Evolutionary conservation across 2,797 vertebrate genomes (phyloP), one percentile per base, ranked within the genome.

Genomic region (Nothura maculosa): DNA sequence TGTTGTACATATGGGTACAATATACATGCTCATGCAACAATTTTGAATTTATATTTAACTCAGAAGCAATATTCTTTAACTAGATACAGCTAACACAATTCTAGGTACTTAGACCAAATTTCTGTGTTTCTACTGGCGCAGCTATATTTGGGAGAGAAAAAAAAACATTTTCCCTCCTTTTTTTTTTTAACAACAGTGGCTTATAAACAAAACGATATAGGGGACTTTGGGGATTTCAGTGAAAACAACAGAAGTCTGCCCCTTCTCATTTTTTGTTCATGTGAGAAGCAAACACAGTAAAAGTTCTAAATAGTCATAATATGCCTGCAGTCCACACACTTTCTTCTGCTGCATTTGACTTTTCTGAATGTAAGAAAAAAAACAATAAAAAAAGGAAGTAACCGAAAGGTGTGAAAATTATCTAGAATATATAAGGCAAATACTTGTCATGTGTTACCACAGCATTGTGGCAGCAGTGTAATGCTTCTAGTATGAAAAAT

Each of bases 401-500:
- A 55, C 9, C 43, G 58, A 22, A 15, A 84, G 27, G 83, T 5
- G 16, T 17, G 19, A 80, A 11, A 2, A 2, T 38, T 86, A 28
- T 27, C 18, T 61, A 42, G n/a, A 76, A 69, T 47, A 12, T 34
- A 63, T 60, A 62, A 9, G 3, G 15, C 24, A 54, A 54, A 54
- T 18, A 18, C 21, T 55, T 6, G 3, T 10, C 25, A 4, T 22
- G 11, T 4, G 0, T 8, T 90, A 34, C 9, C 3, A 54, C 22
- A 63, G 42, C 16, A 14, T 1, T 48, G 18, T 64, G 47, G 25
- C n/a, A 50, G 54, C 9, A 92, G 9, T 7, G 4, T 55, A n/a
- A 36, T 47, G 42, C 77, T 77, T n/a, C 52, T 75, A 54, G 48
- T 7, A 21, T 20, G 17, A 70, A 7, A 85, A 58, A 54, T 45